Evolutionary conservation across 2,797 vertebrate species (phyloP).

Genomic region (Amblyopsis hoosieri): DNA sequence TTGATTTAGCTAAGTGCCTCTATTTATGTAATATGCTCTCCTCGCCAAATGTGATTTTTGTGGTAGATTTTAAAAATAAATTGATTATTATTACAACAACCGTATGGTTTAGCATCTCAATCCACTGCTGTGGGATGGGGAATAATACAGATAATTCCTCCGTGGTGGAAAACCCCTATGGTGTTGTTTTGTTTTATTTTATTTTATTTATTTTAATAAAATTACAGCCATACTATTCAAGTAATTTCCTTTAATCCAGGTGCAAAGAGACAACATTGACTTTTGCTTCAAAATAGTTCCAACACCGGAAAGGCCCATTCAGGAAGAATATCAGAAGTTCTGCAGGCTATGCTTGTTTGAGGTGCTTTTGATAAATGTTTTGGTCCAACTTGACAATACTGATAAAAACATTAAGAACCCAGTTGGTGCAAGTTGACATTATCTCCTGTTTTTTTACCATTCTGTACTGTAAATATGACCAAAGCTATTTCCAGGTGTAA

Average conservation of each 20-base stretch:
- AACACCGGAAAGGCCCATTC: background rate
- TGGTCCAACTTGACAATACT: background rate
- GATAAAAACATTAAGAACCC: background rate
- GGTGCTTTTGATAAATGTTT: background rate
- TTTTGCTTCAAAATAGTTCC: background rate
- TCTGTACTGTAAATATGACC: background rate
- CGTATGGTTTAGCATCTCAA: slow-evolving; percentile 2
- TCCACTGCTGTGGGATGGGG: slow-evolving; percentile 9
- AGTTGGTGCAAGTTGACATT: background rate
- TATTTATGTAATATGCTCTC: slow-evolving; percentile 36
- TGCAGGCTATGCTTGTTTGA: background rate
- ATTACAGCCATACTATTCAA: background rate
- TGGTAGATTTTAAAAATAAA: slow-evolving; percentile 36
- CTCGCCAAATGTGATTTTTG: slow-evolving; percentile 39
- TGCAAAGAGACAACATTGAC: slow-evolving; percentile 4
- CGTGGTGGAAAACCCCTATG: background rate
- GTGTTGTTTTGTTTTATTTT: background rate
- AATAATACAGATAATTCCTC: slow-evolving; percentile 2
- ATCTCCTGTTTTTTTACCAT: slow-evolving; percentile 7
- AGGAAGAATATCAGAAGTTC: background rate
- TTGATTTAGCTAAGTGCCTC: slow-evolving; percentile 45
- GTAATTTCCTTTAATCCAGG: slow-evolving; percentile 7
- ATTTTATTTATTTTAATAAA: background rate
- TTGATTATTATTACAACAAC: slow-evolving; percentile 33
- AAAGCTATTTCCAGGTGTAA: slow-evolving; percentile 5